Percentiles rank a stretch among this genome's conserved stretches.
Conservation (phyloP, 37 sponge, comb jelly and placozoan species). For the Theonella swinhoei region DNA sequence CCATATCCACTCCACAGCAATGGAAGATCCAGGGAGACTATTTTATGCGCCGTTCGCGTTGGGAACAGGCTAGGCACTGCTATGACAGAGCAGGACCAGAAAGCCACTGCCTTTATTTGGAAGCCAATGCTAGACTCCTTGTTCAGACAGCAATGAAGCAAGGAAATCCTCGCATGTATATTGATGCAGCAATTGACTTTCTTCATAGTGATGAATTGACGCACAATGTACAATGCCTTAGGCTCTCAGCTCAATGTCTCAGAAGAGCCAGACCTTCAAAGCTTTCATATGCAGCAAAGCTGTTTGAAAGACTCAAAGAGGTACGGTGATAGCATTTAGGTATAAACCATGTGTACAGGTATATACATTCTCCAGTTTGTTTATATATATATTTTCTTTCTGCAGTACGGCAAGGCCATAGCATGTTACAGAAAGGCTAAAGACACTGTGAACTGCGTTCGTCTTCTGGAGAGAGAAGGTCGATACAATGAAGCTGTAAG, state of each 20-base stretch:
- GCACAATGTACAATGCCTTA: slow-evolving; percentile 37
- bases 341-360: background rate
- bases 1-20: slow-evolving; percentile 44
- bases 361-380: background rate
- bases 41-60: slow-evolving; percentile 17
- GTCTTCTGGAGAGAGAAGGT: slow-evolving; percentile 18
- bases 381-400: background rate
- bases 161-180: slow-evolving; percentile 13
- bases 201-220: slow-evolving; percentile 41
- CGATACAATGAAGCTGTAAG: slow-evolving; percentile 34
- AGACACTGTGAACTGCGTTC: slow-evolving; percentile 35
- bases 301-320: slow-evolving; percentile 66
- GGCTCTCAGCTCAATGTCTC: slow-evolving; percentile 63
- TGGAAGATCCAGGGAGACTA: slow-evolving; percentile 82
- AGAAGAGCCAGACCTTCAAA: slow-evolving; percentile 44
- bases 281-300: slow-evolving; percentile 40
- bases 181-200: slow-evolving; percentile 58
- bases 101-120: slow-evolving; percentile 11
- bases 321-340: background rate
- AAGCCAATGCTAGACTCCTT: slow-evolving; percentile 39
- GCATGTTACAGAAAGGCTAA: slow-evolving; percentile 41
- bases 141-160: slow-evolving; percentile 21
- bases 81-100: slow-evolving; percentile 60
- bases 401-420: slow-evolving; percentile 35
- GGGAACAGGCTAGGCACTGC: slow-evolving; percentile 67